Conservation (phyloP, 53 echinoderm and acorn worm genomes). For the Echinometra lucunter region DNA sequence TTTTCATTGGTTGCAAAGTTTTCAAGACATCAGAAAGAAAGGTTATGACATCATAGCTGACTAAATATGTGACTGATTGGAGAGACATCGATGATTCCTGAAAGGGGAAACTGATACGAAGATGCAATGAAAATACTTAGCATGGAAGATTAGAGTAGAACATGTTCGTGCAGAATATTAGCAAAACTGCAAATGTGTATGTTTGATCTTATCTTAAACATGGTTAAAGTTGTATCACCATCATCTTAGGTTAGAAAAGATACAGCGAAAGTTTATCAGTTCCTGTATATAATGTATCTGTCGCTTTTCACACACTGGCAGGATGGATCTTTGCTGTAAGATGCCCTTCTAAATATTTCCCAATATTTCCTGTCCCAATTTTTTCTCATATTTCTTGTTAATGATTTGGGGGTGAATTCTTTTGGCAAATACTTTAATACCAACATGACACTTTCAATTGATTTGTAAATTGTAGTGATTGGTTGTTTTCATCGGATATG, state of each 20-base stretch:
- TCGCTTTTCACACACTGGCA: not conserved
- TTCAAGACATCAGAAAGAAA: too few species aligned
- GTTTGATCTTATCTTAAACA: not conserved
- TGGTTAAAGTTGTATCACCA: not conserved
- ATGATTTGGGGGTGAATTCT: not conserved
- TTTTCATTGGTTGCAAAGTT: too few species aligned
- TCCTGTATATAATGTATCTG: not conserved
- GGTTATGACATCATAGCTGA: too few species aligned
- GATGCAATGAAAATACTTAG: not conserved
- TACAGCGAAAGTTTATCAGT: not conserved
- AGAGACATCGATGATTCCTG: too few species aligned
- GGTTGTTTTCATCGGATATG: not conserved
- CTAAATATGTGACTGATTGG: too few species aligned
- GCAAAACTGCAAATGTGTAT: not conserved
- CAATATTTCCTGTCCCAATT: not conserved
- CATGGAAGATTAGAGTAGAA: too few species aligned
- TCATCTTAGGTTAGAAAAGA: not conserved
- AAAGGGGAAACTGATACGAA: not conserved
- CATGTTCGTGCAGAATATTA: not conserved
- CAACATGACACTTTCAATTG: not conserved
- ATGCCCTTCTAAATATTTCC: not conserved
- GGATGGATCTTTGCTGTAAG: not conserved
- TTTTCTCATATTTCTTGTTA: not conserved
- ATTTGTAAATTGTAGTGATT: not conserved
- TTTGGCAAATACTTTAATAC: not conserved